phyloP scores from a whole-genome alignment of 2,797 vertebrate genomes.

The Cossypha heuglini region DNA sequence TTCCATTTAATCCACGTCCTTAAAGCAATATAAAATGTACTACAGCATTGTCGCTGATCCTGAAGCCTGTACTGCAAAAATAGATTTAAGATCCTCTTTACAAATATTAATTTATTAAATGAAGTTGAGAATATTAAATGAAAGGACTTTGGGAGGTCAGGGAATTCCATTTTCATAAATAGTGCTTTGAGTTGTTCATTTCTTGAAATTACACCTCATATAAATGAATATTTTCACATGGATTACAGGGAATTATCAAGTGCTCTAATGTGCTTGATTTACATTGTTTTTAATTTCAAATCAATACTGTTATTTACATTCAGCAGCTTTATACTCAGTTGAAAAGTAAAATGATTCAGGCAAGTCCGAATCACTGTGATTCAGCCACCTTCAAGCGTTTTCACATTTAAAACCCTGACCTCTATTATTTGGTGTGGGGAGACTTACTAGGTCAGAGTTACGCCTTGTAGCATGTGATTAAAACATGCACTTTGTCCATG shows the following conservation, averaged over 20 bases:
- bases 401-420: conserved; percentile 1
- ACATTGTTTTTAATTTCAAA: not conserved
- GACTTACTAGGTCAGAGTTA: conserved; percentile 37
- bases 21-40: not conserved
- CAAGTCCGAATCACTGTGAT: not conserved
- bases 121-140: not conserved
- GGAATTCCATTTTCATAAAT: not conserved
- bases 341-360: not conserved
- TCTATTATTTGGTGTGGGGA: not conserved
- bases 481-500: not conserved
- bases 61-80: not conserved
- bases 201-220: not conserved
- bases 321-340: not conserved
- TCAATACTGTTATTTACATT: not conserved
- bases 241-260: not conserved
- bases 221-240: not conserved
- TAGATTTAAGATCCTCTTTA: not conserved
- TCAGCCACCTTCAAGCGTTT: not conserved
- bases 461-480: not conserved
- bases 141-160: not conserved
- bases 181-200: not conserved
- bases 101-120: not conserved
- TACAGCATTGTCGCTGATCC: not conserved
- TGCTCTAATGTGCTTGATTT: not conserved
- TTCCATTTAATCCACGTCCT: not conserved